Percentiles rank a stretch among this genome's conserved stretches.
These are phyloP conservation scores for Balearica regulorum DNA, from an alignment of 2,797 vertebrate genomes.

Conservation along the genomic window DNA sequence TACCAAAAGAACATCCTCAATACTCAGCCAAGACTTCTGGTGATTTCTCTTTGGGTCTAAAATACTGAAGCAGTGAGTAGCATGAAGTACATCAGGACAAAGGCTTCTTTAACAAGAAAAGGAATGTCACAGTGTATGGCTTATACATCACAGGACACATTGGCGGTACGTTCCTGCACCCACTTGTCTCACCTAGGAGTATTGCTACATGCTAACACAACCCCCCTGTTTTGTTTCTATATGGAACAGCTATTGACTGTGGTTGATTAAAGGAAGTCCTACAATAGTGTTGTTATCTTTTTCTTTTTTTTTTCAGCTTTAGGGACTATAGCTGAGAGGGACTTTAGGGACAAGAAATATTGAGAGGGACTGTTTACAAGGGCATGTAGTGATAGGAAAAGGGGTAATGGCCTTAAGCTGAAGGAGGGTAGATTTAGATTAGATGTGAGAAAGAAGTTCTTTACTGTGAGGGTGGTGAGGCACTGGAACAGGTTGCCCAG, in stretches of 20 bases:
- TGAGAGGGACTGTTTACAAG: too few relatives aligned
- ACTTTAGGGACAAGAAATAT: too few relatives aligned
- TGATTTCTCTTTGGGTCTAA: constrained; percentile 6
- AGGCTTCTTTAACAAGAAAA: background rate
- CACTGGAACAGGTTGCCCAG: too few relatives aligned
- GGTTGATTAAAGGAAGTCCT: background rate
- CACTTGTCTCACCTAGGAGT: background rate
- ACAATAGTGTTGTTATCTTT: background rate
- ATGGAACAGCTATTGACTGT: background rate
- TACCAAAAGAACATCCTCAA: background rate
- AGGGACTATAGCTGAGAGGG: too few relatives aligned
- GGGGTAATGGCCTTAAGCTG: too few relatives aligned
- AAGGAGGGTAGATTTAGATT: too few relatives aligned
- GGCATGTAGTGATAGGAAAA: too few relatives aligned
- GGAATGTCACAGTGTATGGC: background rate
- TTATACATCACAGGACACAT: background rate
- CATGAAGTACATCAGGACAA: background rate
- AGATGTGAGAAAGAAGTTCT: too few relatives aligned
- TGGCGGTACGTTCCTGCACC: background rate
- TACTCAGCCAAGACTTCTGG: background rate
- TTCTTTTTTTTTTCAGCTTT: constrained; percentile 3
- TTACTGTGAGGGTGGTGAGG: too few relatives aligned
- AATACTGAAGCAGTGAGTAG: background rate
- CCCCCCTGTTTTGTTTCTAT: background rate
- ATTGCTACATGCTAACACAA: background rate